Conservation (phyloP, 2,888 invertebrate species). For the Proisotoma minuta region DNA sequence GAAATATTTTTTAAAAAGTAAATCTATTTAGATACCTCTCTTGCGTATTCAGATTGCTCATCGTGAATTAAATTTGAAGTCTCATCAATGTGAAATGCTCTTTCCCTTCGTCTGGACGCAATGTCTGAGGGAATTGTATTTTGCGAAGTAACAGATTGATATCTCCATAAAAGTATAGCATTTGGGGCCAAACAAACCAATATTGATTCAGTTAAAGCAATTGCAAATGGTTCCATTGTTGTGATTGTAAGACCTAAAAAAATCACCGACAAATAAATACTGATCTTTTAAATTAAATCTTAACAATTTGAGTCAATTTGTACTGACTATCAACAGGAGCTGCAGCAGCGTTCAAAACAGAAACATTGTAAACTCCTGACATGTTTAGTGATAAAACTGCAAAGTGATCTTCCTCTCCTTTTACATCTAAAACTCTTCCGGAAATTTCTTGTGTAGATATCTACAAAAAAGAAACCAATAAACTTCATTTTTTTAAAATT, state of each 20-base stretch:
- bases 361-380: conserved; percentile 59
- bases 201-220: conserved; percentile 31
- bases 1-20: neutral
- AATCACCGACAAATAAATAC: too few relatives aligned
- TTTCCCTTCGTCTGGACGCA: conserved; percentile 57
- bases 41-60: conserved; percentile 18
- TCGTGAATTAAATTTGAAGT: conserved; percentile 54
- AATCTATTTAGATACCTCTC: conserved; percentile 24
- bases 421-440: conserved; percentile 43
- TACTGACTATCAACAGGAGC: conserved; percentile 74
- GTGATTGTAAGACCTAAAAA: conserved; percentile 18
- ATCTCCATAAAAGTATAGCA: conserved; percentile 38
- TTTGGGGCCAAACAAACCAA: conserved; percentile 32
- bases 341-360: conserved; percentile 77
- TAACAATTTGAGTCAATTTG: neutral
- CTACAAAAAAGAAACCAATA: conserved; percentile 18
- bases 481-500: neutral
- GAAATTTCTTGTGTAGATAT: conserved; percentile 45
- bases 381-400: conserved; percentile 40
- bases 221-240: conserved; percentile 37
- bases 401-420: conserved; percentile 46
- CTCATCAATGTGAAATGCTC: conserved; percentile 77
- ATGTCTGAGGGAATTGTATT: conserved; percentile 31
- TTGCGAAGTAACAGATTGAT: conserved; percentile 35
- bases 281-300: conserved; percentile 15